Evolutionary conservation across 2,888 invertebrate species (phyloP), one percentile per base, ranked within the genome.

Genomic region (Automeris io): DNA sequence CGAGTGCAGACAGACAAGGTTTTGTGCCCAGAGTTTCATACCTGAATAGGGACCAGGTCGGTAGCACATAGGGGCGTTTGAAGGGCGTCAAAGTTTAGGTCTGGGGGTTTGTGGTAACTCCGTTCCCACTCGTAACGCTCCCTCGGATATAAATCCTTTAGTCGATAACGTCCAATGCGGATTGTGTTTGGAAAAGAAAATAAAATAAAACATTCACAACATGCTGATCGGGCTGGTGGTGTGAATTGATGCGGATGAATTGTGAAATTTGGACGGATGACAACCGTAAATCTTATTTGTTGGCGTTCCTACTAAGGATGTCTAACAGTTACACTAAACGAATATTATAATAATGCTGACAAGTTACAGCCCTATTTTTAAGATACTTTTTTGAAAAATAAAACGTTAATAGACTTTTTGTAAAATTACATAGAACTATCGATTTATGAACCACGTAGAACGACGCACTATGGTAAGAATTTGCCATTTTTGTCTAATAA

Each of bases 61-160:
- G 82, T 85, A 77, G 70, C 76, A 81, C 83, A 81, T 54, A 80
- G 52, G 71, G 88, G 80, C 73, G 82, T 75, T 62, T 71, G 63
- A 69, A 80, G 70, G 66, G 81, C 83, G 54, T 85, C 83, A 80
- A 87, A 87, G 71, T 78, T 82, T 77, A 87, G 81, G 67, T 87
- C 86, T 61, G 86, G 87, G 71, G 86, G 86, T 75, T 86, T 87
- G 78, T 81, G 85, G 77, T 85, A 85, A 77, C 83, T 85, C 73
- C 90, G 85, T 82, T 91, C 91, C 91, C 91, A 91, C 82, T 91
- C 91, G 85, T 91, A 91, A 88, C 91, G 80, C 77, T 85, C 82
- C 80, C 81, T 79, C 82, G 83, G 80, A 85, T 83, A 85, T 79
- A 83, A 79, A 82, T 83, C 83, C 85, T 81, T 81, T 78, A 71